Evolutionary conservation across 2,797 vertebrate genomes (phyloP).

Genomic region (Margarornis squamiger): DNA sequence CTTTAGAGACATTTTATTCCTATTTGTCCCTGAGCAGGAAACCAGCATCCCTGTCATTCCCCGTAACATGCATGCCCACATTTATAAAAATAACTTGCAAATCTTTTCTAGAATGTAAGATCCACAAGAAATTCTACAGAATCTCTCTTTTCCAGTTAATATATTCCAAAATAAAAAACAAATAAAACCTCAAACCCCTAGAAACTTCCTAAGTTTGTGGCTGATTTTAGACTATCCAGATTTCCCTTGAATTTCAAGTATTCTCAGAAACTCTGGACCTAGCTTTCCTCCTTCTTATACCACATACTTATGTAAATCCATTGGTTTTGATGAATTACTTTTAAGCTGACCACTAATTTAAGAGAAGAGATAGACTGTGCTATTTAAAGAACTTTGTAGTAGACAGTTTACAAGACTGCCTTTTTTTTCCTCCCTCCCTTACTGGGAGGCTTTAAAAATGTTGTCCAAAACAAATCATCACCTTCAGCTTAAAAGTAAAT

Average conservation of each 20-base stretch:
- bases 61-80: neutral
- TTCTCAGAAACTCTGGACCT: neutral
- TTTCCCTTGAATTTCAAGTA: neutral
- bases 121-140: neutral
- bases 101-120: neutral
- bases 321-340: conserved; percentile 16
- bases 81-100: neutral
- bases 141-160: neutral
- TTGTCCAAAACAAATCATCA: neutral
- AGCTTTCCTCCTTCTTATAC: neutral
- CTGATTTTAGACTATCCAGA: neutral
- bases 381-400: neutral
- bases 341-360: conserved; percentile 41
- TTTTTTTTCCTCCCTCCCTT: accelerated
- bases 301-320: conserved; percentile 1
- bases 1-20: neutral
- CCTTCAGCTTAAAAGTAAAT: neutral
- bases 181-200: neutral
- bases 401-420: neutral
- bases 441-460: neutral
- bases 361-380: neutral
- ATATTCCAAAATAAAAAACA: neutral
- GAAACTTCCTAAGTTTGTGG: neutral
- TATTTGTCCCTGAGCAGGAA: neutral
- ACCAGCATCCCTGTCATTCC: neutral